Percentiles rank a stretch among this genome's conserved stretches.
Evolutionary conservation across 2,888 invertebrate species (phyloP).

Genomic region (Eupithecia tripunctaria): DNA sequence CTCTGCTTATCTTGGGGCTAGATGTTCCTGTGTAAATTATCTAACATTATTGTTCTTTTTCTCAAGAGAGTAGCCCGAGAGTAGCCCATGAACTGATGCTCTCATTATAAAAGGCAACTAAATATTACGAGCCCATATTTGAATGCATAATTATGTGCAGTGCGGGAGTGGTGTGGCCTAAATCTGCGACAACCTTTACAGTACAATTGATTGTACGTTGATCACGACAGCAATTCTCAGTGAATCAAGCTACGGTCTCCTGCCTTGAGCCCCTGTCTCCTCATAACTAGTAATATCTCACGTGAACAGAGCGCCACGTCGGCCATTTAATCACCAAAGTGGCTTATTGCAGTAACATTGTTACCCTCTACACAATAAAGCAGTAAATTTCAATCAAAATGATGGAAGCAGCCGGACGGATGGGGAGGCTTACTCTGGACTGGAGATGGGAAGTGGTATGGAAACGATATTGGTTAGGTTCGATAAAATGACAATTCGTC

Average conservation of each 20-base stretch:
- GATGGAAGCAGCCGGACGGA: conserved; percentile 74
- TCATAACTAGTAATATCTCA: conserved; percentile 31
- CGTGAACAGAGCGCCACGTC: conserved; percentile 42
- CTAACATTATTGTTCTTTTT: too few species aligned
- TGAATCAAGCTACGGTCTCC: neutral
- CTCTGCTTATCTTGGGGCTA: too few species aligned
- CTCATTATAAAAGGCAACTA: neutral
- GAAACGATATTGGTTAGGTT: conserved; percentile 18
- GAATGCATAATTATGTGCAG: neutral
- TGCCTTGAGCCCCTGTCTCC: neutral
- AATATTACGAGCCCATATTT: neutral
- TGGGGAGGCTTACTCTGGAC: conserved; percentile 59
- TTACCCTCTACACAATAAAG: conserved; percentile 68
- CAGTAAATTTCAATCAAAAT: conserved; percentile 82
- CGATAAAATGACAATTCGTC: neutral
- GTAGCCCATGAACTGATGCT: too few species aligned
- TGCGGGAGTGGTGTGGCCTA: neutral
- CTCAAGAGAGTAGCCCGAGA: neutral
- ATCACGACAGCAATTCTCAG: neutral
- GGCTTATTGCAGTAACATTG: conserved; percentile 74
- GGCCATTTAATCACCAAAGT: conserved; percentile 78
- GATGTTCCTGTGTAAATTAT: too few species aligned
- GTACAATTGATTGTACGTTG: neutral
- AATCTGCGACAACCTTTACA: neutral
- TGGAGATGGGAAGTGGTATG: conserved; percentile 39